Evolutionary conservation across 1,140 invertebrate genomes (phyloP), one percentile per base, ranked within the genome.

Genomic region (Aphis craccivora): DNA sequence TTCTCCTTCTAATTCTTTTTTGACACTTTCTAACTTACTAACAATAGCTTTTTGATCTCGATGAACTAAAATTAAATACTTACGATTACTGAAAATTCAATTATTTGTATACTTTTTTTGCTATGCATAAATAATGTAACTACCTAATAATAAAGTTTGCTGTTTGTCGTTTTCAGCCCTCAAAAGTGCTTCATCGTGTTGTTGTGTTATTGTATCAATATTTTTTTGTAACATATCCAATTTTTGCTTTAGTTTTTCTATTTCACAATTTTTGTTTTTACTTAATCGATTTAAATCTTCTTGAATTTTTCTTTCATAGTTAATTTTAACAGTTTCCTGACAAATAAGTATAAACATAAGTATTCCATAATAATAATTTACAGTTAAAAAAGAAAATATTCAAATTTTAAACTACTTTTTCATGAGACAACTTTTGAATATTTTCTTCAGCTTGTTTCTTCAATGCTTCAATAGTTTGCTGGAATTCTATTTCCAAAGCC

Each of bases 151-250:
- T 84, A 98, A 95, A n/a, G 97, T 97, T 95, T 98, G 97, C 94
- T 98, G 98, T 94, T 98, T 98, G 94, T 98, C 98, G 95, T 98
- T 98, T 95, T 98, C 98, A 8, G 97, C 97, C 48, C 98, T 95
- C 6, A 98, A 95, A 94, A 98, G 96, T 2, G 97, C 96, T 95
- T 98, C 98, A 94, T 98, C 97, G 94, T 98, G 97, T 94, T 98
- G 97, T 94, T 98, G 96, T 94, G 97, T 97, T 0, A 98, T 94
- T 95, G 96, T 97, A 94, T 98, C 97, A 23, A 97, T 96, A 55
- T 97, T 96, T 7, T 96, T 96, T 94, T 98, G 96, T 23, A 98
- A 94, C n/a, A 96, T 96, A 93, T 97, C 97, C 94, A 98, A 96
- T 95, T 97, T 96, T 93, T 97, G 97, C 94, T 97, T 96, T 76